Evolutionary conservation across 2,797 vertebrate species (phyloP).

Genomic region (Hippopotamyrus pictus): DNA sequence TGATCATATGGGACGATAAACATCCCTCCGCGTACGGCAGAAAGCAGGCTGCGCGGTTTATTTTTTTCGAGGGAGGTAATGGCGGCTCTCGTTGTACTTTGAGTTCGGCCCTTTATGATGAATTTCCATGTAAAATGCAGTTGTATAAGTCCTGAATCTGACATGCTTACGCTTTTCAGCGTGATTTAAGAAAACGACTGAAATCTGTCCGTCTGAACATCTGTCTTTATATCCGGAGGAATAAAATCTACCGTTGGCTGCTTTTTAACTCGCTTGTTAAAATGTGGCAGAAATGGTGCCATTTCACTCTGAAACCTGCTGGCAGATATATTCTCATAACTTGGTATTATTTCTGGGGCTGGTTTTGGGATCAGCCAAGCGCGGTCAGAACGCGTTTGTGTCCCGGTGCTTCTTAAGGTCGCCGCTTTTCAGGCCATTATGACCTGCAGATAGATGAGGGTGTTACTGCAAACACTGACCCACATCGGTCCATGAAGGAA

Average conservation of each 20-base stretch:
- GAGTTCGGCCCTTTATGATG: neutral
- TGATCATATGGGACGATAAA: neutral
- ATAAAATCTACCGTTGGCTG: neutral
- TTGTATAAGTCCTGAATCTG: neutral
- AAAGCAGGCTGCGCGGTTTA: neutral
- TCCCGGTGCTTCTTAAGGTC: constrained; percentile 58
- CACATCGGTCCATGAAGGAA: neutral
- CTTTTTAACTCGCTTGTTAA: neutral
- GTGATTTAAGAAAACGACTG: neutral
- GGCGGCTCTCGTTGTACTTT: neutral
- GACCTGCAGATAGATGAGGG: constrained; percentile 42
- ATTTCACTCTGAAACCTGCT: neutral
- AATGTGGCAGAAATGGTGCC: neutral
- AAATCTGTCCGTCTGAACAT: neutral
- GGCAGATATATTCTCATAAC: neutral
- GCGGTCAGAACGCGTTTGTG: constrained; percentile 22
- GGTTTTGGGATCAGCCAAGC: neutral
- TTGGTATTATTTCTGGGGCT: neutral
- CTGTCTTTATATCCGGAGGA: neutral
- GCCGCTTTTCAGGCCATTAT: constrained; percentile 32
- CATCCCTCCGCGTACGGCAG: neutral
- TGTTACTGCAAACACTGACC: constrained; percentile 49
- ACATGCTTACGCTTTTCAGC: neutral
- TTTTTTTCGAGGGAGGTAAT: neutral
- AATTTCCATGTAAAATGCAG: neutral